Conservation (phyloP, 35 echinoderm and acorn worm species). For the Eucidaris tribuloides region DNA sequence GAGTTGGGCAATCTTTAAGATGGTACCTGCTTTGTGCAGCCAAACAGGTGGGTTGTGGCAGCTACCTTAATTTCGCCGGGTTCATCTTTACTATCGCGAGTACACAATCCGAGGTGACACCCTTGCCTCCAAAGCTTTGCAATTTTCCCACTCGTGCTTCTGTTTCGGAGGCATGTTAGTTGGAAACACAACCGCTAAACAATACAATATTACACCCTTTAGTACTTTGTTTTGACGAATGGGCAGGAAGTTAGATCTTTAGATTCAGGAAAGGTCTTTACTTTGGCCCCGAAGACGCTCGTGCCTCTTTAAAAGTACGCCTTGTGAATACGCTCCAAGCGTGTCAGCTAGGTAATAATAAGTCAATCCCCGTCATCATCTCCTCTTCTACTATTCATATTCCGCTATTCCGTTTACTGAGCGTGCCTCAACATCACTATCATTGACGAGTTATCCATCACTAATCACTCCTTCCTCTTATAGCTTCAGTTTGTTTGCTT, state of each 20-base stretch:
- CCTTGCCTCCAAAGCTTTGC: conserved; percentile 59
- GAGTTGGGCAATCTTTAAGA: too few species aligned
- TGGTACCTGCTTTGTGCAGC: conserved; percentile 95
- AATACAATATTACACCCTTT: conserved; percentile 61
- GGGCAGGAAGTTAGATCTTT: too few species aligned
- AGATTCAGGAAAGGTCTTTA: too few species aligned
- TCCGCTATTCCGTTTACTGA: too few species aligned
- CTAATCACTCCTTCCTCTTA: too few species aligned
- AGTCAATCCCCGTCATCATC: too few species aligned
- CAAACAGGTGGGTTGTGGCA: conserved; percentile 92
- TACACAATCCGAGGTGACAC: conserved; percentile 64
- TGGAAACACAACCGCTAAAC: conserved; percentile 90
- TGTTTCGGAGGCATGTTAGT: conserved; percentile 87
- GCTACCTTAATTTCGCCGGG: conserved; percentile 28
- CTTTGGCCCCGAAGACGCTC: too few species aligned
- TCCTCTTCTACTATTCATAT: too few species aligned
- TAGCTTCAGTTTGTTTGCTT: too few species aligned
- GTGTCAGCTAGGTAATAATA: conserved; percentile 83
- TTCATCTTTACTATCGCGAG: conserved; percentile 35
- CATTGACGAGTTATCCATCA: too few species aligned
- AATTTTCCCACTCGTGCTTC: conserved; percentile 84
- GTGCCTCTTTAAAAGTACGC: conserved; percentile 72
- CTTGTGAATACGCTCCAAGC: conserved; percentile 54
- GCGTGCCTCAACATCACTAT: too few species aligned
- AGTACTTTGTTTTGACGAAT: too few species aligned